Evolutionary conservation across 1,140 invertebrate genomes (phyloP).

Genomic region (Maconellicoccus hirsutus): DNA sequence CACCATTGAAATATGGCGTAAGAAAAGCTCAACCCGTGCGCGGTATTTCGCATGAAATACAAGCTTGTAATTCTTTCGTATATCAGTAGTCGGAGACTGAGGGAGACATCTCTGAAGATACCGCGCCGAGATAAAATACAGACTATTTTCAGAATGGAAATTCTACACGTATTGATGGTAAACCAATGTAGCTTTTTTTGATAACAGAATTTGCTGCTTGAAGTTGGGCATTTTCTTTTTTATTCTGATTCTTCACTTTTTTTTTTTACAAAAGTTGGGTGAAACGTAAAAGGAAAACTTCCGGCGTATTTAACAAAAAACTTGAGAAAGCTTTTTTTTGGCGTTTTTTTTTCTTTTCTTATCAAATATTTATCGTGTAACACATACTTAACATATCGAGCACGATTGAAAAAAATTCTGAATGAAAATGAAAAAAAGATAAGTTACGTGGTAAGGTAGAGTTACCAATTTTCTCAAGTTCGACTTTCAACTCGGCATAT

Average conservation of each 20-base stretch:
- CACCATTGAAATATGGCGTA: background rate
- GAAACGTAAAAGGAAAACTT: background rate
- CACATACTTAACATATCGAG: background rate
- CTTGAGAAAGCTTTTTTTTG: background rate
- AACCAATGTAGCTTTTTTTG: background rate
- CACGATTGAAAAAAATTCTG: background rate
- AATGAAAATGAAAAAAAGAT: too few species aligned
- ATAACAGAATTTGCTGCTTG: background rate
- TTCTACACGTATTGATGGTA: background rate
- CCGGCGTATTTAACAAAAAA: background rate
- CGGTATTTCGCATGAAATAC: background rate
- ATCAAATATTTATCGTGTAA: background rate
- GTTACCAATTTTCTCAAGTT: too few species aligned
- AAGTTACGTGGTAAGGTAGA: background rate
- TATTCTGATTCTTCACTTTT: background rate
- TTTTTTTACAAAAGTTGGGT: background rate
- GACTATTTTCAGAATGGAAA: background rate
- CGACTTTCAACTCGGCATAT: too few species aligned
- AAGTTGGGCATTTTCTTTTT: background rate
- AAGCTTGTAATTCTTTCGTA: background rate
- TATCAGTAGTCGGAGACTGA: background rate
- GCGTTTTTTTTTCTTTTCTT: background rate
- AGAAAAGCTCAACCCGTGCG: background rate
- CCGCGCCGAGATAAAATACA: background rate
- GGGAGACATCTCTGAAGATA: background rate